Evolutionary conservation across 2,888 invertebrate genomes (phyloP).

Genomic region (Drepanosiphum platanoidis): DNA sequence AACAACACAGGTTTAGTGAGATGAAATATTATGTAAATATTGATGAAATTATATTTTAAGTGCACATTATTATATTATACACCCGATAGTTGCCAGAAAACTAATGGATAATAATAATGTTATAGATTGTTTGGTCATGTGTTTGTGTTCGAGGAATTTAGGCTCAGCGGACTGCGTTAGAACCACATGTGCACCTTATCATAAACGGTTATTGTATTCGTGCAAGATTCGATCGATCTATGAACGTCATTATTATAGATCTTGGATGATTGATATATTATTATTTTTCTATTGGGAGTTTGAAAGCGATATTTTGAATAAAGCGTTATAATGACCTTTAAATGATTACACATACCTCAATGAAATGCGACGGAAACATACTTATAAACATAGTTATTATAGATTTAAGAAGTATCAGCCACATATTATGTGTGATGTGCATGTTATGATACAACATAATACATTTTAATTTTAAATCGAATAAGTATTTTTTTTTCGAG

Average conservation of each 20-base stretch:
- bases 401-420: too few species aligned
- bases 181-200: conserved; percentile 39
- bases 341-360: conserved; percentile 7
- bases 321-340: conserved; percentile 22
- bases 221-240: conserved; percentile 20
- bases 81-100: conserved; percentile 25
- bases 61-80: conserved; percentile 26
- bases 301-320: conserved; percentile 34
- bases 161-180: conserved; percentile 9
- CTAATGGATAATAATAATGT: conserved; percentile 39
- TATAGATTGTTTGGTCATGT: conserved; percentile 34
- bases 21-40: neutral
- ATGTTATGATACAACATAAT: neutral
- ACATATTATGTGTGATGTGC: too few species aligned
- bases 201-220: conserved; percentile 42
- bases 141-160: conserved; percentile 46
- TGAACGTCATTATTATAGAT: conserved; percentile 46
- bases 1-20: neutral
- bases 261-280: conserved; percentile 12
- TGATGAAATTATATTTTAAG: conserved; percentile 30
- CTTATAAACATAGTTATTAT: neutral
- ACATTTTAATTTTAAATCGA: conserved; percentile 8
- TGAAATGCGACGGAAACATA: neutral
- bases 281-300: conserved; percentile 10
- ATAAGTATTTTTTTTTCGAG: neutral